phyloP scores from a whole-genome alignment of 2,113 vertebrate genomes.

The Cervus canadensis region DNA sequence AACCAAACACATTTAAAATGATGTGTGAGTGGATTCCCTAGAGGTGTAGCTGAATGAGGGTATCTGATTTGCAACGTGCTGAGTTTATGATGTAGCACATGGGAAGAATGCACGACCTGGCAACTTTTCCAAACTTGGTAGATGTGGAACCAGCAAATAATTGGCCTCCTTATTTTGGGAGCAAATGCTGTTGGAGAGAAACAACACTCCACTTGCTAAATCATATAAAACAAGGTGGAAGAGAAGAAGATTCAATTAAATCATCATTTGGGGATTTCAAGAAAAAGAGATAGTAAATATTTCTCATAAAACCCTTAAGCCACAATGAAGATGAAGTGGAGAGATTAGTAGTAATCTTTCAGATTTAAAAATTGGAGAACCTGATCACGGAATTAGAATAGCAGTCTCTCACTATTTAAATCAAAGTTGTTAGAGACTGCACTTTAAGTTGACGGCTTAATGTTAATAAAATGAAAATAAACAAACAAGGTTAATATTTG shows the following conservation, averaged over 20 bases:
- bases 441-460: not conserved
- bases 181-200: not conserved
- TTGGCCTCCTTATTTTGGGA: not conserved
- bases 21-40: not conserved
- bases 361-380: not conserved
- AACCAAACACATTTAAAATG: not conserved
- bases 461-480: not conserved
- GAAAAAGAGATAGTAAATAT: not conserved
- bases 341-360: not conserved
- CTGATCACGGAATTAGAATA: not conserved
- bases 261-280: not conserved
- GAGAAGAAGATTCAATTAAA: not conserved
- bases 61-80: not conserved
- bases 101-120: fast-evolving
- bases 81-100: fast-evolving
- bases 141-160: not conserved
- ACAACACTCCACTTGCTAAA: not conserved
- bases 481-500: not conserved
- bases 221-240: not conserved
- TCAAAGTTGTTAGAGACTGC: not conserved
- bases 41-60: not conserved
- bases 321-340: not conserved
- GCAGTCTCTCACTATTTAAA: not conserved
- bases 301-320: not conserved
- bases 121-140: not conserved